Evolutionary conservation across 2,888 invertebrate genomes (phyloP).

Genomic region (Quadriops clusia): DNA sequence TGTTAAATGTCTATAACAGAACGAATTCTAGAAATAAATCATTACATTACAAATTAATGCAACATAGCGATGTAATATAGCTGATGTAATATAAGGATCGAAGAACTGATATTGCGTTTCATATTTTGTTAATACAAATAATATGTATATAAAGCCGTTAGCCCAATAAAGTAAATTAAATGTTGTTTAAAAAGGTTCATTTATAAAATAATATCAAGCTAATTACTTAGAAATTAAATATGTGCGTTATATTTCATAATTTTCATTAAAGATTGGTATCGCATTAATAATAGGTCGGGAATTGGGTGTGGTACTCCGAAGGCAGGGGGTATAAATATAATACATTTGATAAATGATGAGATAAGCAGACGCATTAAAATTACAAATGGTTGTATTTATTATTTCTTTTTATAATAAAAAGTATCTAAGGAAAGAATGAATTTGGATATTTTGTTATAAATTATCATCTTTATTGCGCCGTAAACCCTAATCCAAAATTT

Average conservation of each 20-base stretch:
- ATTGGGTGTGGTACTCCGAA: conserved; percentile 18
- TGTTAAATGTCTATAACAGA: no score
- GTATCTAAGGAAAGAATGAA: conserved; percentile 22
- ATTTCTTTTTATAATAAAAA: conserved; percentile 14
- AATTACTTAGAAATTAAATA: conserved; percentile 19
- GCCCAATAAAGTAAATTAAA: no score
- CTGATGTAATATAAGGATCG: no score
- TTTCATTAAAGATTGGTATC: conserved; percentile 35
- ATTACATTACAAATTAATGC: no score
- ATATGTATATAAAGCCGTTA: no score
- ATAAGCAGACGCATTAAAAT: conserved; percentile 26
- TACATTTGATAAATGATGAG: conserved; percentile 27
- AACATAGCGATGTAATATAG: no score
- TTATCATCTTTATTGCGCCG: conserved; percentile 38
- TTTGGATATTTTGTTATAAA: conserved; percentile 39
- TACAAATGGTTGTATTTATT: conserved; percentile 28
- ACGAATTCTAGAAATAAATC: no score
- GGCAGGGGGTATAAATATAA: conserved; percentile 21
- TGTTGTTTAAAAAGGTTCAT: no score
- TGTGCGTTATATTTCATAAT: conserved; percentile 30
- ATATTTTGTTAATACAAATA: no score
- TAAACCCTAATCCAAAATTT: conserved; percentile 39
- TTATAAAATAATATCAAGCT: no score
- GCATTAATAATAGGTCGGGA: conserved; percentile 35
- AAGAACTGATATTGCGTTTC: no score